These are phyloP conservation scores for Eubasilissa splendida DNA, from an alignment of 2,888 invertebrate species.

Conservation along the genomic window DNA sequence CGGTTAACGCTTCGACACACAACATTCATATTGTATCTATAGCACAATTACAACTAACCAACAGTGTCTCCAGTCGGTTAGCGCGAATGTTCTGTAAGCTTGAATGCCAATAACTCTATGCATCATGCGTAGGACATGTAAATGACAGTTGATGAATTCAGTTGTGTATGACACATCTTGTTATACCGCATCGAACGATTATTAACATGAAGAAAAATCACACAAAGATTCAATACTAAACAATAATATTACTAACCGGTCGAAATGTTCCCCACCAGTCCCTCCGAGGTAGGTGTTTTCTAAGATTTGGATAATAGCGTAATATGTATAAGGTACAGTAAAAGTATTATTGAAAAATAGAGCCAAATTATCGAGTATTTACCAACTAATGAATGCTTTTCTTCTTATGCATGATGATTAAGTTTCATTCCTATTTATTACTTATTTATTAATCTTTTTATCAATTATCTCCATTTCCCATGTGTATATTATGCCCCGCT, in stretches of 20 bases:
- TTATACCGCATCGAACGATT: too few relatives aligned
- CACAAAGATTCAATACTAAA: constrained; percentile 15
- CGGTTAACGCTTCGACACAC: constrained; percentile 5
- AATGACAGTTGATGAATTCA: too few relatives aligned
- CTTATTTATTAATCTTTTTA: constrained; percentile 24
- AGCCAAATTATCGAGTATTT: constrained; percentile 52
- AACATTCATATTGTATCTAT: not conserved
- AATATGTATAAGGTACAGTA: constrained; percentile 47
- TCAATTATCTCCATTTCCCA: constrained; percentile 28
- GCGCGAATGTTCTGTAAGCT: constrained; percentile 3
- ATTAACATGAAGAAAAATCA: too few relatives aligned
- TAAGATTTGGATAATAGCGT: constrained; percentile 43
- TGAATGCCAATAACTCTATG: not conserved
- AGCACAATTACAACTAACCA: too few relatives aligned
- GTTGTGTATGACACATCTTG: too few relatives aligned
- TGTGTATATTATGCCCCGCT: constrained; percentile 49
- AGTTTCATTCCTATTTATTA: constrained; percentile 41
- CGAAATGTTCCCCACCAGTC: constrained; percentile 21
- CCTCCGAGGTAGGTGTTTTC: constrained; percentile 45
- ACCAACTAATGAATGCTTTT: constrained; percentile 49
- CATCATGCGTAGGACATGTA: too few relatives aligned
- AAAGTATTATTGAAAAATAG: constrained; percentile 45
- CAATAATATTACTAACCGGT: constrained; percentile 32
- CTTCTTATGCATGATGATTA: constrained; percentile 47
- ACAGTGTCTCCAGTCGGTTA: not conserved